phyloP scores from a whole-genome alignment of 2,888 invertebrate species.

The Orthosia gracilis region DNA sequence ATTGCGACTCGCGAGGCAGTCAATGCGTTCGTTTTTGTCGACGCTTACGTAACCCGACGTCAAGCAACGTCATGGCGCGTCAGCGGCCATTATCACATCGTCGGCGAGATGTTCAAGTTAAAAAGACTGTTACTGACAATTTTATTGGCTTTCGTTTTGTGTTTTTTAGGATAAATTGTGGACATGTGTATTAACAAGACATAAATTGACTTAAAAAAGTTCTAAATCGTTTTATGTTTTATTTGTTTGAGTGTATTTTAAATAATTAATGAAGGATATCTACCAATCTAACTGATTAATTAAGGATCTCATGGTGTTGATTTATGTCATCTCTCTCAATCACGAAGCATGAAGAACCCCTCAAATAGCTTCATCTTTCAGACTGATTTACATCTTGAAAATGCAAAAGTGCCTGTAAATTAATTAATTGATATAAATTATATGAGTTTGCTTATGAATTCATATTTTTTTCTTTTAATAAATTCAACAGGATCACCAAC shows the following conservation, averaged over 20 bases:
- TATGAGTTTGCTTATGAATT: no score
- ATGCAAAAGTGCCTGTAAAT: no score
- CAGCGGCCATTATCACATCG: constrained; percentile 81
- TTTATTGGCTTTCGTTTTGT: constrained; percentile 67
- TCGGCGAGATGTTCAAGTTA: constrained; percentile 59
- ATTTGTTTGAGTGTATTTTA: no score
- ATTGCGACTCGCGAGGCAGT: constrained; percentile 19
- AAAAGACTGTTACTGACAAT: constrained; percentile 65
- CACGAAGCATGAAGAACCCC: no score
- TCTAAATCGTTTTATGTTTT: not conserved
- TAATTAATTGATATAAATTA: no score
- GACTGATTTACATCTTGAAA: no score
- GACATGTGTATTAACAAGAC: constrained; percentile 5
- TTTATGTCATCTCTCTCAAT: no score
- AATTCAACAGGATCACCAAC: not conserved
- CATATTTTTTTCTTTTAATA: not conserved
- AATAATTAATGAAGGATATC: no score
- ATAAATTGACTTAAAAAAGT: not conserved
- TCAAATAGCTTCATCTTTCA: no score
- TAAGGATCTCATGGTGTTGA: no score
- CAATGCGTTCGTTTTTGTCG: constrained; percentile 57
- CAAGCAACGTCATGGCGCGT: constrained; percentile 74
- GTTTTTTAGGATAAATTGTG: constrained; percentile 34
- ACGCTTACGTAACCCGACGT: constrained; percentile 67
- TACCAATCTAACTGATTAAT: no score